phyloP scores from a whole-genome alignment of 37 sponge, comb jelly and placozoan genomes.

The Diacarnus erythraeanus region DNA sequence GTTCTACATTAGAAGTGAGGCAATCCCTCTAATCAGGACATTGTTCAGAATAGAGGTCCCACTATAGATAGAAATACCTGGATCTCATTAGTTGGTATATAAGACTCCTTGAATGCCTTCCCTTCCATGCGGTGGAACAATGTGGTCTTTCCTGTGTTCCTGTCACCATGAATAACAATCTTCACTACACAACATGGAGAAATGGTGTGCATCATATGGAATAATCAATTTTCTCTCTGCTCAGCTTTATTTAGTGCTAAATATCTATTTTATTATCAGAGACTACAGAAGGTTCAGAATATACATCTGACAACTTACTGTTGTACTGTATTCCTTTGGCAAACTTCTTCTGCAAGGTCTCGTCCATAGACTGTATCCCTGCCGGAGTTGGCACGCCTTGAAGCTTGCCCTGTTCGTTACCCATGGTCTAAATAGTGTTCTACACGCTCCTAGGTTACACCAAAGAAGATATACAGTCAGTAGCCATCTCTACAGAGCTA shows the following conservation, averaged over 20 bases:
- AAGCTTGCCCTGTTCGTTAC: slow-evolving; percentile 71
- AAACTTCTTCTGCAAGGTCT: slow-evolving; percentile 81
- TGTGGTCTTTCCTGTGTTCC: slow-evolving; percentile 88
- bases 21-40: too few species aligned
- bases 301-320: too few species aligned
- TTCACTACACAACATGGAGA: slow-evolving; percentile 66
- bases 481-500: too few species aligned
- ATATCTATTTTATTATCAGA: too few species aligned
- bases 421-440: slow-evolving; percentile 71
- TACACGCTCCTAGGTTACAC: too few species aligned
- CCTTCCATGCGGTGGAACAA: slow-evolving; percentile 87
- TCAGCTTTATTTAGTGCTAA: not conserved
- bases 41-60: too few species aligned
- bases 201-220: not conserved
- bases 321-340: slow-evolving; percentile 96
- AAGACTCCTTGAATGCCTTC: slow-evolving; percentile 70
- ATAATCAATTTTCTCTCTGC: too few species aligned
- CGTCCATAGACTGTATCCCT: slow-evolving; percentile 89
- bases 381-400: slow-evolving; percentile 50
- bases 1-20: not conserved
- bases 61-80: slow-evolving; percentile 61
- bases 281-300: not conserved
- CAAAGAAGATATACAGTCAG: too few species aligned
- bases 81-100: slow-evolving; percentile 87
- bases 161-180: slow-evolving; percentile 87